Percentiles rank a stretch among this genome's conserved stretches.
phyloP scores from a whole-genome alignment of 2,888 invertebrate genomes.

The Cerastis rubricosa region DNA sequence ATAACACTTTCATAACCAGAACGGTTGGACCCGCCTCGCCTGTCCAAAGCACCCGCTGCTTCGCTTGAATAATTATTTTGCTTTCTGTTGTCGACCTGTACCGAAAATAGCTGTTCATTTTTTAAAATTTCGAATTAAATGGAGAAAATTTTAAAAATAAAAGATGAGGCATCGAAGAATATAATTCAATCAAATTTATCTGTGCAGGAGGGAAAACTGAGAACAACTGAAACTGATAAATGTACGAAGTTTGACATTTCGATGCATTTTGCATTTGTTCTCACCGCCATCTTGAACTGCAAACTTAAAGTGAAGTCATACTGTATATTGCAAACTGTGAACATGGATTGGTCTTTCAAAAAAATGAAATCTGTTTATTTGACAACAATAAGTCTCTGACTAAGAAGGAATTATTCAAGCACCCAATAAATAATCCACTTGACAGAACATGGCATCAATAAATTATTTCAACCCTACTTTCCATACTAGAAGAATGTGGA shows the following conservation, averaged over 20 bases:
- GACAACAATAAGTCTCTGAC: background rate
- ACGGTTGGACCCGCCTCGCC: constrained; percentile 23
- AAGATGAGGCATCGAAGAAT: background rate
- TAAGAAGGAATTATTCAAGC: constrained; percentile 15
- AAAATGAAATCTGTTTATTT: too few relatives aligned
- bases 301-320: too few relatives aligned
- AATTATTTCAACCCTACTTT: constrained; percentile 36
- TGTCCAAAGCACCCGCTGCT: constrained; percentile 37
- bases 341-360: too few relatives aligned
- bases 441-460: constrained; percentile 24
- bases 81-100: background rate
- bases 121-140: background rate
- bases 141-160: background rate
- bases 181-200: too few relatives aligned
- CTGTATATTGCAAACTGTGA: too few relatives aligned
- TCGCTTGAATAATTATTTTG: constrained; percentile 20
- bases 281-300: too few relatives aligned
- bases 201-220: too few relatives aligned
- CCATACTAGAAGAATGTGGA: constrained; percentile 23
- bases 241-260: too few relatives aligned
- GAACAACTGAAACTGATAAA: too few relatives aligned
- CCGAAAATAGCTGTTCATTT: background rate
- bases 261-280: too few relatives aligned
- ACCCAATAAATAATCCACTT: constrained; percentile 38
- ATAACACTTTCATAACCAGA: constrained; percentile 40